Conservation (phyloP, 2,888 invertebrate genomes). For the Leucania comma region DNA sequence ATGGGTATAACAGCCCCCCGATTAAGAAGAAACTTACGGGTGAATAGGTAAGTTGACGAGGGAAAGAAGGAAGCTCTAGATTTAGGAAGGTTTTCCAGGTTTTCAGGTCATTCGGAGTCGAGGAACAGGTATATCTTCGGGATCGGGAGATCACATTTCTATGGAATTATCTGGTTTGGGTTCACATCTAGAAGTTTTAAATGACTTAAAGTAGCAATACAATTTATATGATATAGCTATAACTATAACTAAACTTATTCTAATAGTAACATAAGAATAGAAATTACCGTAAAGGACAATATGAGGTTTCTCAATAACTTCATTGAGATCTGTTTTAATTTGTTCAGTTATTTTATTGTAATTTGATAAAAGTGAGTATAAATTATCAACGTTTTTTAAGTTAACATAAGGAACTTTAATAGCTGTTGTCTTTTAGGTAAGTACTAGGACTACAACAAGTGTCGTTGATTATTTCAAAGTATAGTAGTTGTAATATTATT, state of each 20-base stretch:
- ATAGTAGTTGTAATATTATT: too few relatives aligned
- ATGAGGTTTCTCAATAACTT: slow-evolving; percentile 7
- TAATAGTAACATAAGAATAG: slow-evolving; percentile 1
- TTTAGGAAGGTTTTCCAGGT: too few relatives aligned
- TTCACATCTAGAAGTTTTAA: slow-evolving; percentile 3
- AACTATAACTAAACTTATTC: slow-evolving; percentile 7
- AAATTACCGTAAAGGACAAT: slow-evolving; percentile 11
- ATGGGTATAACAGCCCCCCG: slow-evolving; percentile 3
- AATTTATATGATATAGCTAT: background rate
- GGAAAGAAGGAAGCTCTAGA: background rate
- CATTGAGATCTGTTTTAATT: background rate
- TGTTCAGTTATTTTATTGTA: slow-evolving; percentile 4
- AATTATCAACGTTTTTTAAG: slow-evolving; percentile 5
- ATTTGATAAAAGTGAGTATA: background rate
- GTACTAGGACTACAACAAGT: too few relatives aligned
- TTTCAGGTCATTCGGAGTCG: slow-evolving; percentile 9
- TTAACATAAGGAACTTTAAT: background rate
- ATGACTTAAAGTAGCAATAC: background rate
- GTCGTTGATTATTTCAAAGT: too few relatives aligned
- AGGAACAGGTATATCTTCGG: slow-evolving; percentile 4
- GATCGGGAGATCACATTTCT: background rate
- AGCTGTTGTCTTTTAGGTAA: too few relatives aligned
- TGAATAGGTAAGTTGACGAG: slow-evolving; percentile 11
- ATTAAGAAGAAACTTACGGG: slow-evolving; percentile 12
- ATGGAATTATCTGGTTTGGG: background rate